Base-by-base conservation (phyloP, 2,113 vertebrate genomes). In the Isurus oxyrinchus region DNA sequence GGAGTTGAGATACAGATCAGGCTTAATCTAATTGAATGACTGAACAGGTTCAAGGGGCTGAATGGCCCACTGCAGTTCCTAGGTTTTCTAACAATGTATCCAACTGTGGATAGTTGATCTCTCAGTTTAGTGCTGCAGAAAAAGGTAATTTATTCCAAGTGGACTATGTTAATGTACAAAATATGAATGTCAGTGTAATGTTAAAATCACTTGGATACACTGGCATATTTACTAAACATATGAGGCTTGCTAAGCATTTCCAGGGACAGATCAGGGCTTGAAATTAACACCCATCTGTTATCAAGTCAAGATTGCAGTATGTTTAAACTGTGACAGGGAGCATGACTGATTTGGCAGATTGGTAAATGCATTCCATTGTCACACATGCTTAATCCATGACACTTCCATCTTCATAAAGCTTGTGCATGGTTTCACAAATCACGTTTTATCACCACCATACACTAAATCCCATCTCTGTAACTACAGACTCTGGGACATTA, bases 231-330 rank as follows among this genome's bases (percentile, higher is more conserved):
- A 40, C 59, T 66, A 63, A 94, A 63, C 2, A n/a, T 55, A 35
- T 94, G 59, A 63, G 19, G 57, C 16, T 61, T 63, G 10, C 6
- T 94, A 63, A n/a, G 14, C 59, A 94, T 44, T 84, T 49, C 40
- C 90, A 63, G 59, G 6, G n/a, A 93, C n/a, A 94, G 59, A 94
- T 94, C 35, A 66, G n/a, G 35, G 35, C 19, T 94, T 40, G 59
- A 94, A 63, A 94, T 94, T 94, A 63, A 94, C 59, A 94, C 59
- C 35, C n/a, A n/a, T 63, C 59, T 94, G 90, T 63, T 94, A 94
- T 63, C n/a, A 25, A 63, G 59, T 94, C n/a, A 94, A n/a, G 59
- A 61, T 63, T 57, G 5, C 90, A 63, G 35, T 63, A 63, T 23
- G n/a, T 3, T 94, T 63, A 94, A 94, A n/a, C 59, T 40, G 11